phyloP scores from a whole-genome alignment of 2,113 vertebrate species.

The Tiliqua scincoides region DNA sequence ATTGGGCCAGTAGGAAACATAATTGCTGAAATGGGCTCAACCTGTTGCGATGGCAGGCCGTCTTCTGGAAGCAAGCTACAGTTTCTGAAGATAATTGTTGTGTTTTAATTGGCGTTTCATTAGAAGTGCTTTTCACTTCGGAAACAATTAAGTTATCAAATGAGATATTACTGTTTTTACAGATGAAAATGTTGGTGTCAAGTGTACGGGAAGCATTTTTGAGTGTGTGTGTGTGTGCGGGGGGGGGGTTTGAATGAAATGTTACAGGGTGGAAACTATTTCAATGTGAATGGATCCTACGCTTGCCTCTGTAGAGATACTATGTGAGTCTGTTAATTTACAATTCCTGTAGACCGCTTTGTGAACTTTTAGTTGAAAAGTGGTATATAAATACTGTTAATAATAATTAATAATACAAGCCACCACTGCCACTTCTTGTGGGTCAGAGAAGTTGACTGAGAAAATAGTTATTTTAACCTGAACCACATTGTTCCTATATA shows the following conservation, averaged over 20 bases:
- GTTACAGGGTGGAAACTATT: not conserved
- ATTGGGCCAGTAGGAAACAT: conserved; percentile 76
- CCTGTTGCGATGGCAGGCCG: conserved; percentile 62
- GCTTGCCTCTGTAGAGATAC: not conserved
- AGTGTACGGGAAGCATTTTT: not conserved
- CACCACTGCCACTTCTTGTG: not conserved
- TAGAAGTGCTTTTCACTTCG: conserved; percentile 60
- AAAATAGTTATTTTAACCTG: not conserved
- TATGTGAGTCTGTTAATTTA: not conserved
- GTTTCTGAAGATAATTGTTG: conserved; percentile 60
- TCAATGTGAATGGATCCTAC: not conserved
- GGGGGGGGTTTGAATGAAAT: not conserved
- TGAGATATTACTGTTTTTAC: conserved; percentile 38
- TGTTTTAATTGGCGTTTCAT: conserved; percentile 63
- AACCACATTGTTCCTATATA: not conserved
- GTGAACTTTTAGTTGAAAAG: no score
- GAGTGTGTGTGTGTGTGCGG: no score
- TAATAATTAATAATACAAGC: no score
- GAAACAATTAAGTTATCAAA: conserved; percentile 66
- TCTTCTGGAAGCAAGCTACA: conserved; percentile 56
- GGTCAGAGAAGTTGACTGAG: not conserved
- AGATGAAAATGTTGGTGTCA: not conserved
- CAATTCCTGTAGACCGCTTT: no score
- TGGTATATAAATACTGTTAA: no score
- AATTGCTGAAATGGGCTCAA: conserved; percentile 75